phyloP scores from a whole-genome alignment of 2,888 invertebrate species.

The Oscheius onirici region DNA sequence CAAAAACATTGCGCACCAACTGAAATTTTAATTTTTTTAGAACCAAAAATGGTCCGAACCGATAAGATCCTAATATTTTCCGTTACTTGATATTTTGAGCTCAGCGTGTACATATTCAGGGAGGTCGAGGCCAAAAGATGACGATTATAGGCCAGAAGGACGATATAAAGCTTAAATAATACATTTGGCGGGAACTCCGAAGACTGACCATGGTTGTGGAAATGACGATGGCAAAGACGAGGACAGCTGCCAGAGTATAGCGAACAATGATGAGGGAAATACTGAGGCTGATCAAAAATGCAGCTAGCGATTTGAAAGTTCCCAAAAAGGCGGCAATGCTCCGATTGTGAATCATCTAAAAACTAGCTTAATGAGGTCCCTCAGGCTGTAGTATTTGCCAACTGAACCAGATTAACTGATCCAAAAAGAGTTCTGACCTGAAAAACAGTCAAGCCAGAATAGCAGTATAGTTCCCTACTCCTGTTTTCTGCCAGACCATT shows the following conservation, averaged over 20 bases:
- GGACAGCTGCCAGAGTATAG: slow-evolving; percentile 16
- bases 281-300: slow-evolving; percentile 10
- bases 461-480: too few species aligned
- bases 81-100: slow-evolving; percentile 32
- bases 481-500: too few species aligned
- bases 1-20: slow-evolving; percentile 28
- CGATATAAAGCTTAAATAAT: slow-evolving; percentile 16
- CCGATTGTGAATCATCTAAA: slow-evolving; percentile 24
- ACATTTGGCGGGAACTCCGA: neutral
- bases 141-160: slow-evolving; percentile 18
- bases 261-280: slow-evolving; percentile 5
- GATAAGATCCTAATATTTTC: slow-evolving; percentile 28
- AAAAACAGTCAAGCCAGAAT: too few species aligned
- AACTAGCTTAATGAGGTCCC: too few species aligned
- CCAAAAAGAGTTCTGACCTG: too few species aligned
- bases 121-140: slow-evolving; percentile 12
- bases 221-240: neutral
- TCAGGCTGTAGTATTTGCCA: too few species aligned
- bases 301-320: neutral
- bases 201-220: slow-evolving; percentile 4
- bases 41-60: neutral
- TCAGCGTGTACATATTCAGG: slow-evolving; percentile 22
- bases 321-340: slow-evolving; percentile 11
- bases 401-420: too few species aligned
- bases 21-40: slow-evolving; percentile 1